Conservation (phyloP, 2,113 vertebrate species). For the Ceyx melanurus region DNA sequence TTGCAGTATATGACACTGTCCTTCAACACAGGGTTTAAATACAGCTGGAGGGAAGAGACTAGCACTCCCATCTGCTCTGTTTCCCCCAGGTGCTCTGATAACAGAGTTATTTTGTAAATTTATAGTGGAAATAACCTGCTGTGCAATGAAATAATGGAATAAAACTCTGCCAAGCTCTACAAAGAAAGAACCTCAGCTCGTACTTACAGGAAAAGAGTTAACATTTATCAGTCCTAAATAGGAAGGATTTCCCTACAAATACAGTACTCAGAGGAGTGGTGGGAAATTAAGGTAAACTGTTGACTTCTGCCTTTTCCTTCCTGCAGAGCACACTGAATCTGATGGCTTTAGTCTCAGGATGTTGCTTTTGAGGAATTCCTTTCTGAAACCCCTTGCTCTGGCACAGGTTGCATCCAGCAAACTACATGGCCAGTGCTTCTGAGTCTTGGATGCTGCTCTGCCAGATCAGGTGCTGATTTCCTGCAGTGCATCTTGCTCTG, state of each 20-base stretch:
- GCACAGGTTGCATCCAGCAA: background rate
- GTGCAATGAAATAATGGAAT: background rate
- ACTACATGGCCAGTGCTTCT: background rate
- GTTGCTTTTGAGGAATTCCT: background rate
- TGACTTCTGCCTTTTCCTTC: background rate
- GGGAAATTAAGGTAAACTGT: background rate
- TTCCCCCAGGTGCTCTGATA: background rate
- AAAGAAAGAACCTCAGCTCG: background rate
- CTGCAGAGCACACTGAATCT: background rate
- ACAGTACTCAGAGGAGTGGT: rapidly evolving
- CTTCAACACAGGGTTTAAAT: background rate
- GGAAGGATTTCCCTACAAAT: background rate
- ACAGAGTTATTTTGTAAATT: background rate
- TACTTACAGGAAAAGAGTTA: background rate
- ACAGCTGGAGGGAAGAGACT: background rate
- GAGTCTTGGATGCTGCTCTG: background rate
- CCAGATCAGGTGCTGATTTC: background rate
- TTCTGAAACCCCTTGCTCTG: background rate
- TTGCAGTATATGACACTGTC: rapidly evolving
- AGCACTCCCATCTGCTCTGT: background rate
- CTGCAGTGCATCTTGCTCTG: background rate
- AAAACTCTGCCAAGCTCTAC: background rate
- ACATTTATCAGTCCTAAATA: background rate
- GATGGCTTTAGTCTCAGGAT: background rate
- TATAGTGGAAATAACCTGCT: background rate